A percentile compares a stretch with the other conserved stretches of the same genome.
Conservation (phyloP, 1,140 invertebrate genomes). For the Achatina immaculata region DNA sequence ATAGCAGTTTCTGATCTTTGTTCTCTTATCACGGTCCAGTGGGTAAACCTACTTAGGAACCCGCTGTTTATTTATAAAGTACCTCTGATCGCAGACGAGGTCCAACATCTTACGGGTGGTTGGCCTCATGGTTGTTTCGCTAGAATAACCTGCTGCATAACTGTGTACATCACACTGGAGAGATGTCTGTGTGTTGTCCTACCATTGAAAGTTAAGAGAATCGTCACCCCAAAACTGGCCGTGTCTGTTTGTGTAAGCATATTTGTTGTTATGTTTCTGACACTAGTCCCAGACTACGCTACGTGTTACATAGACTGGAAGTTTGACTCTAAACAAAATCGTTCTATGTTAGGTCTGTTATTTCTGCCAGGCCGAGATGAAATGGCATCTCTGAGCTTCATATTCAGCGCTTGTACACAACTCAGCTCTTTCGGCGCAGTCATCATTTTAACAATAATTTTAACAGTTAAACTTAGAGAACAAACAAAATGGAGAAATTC, state of each 20-base stretch:
- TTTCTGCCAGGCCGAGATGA: background rate
- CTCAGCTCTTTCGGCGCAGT: background rate
- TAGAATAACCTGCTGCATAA: conserved; percentile 6
- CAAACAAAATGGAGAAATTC: conserved; percentile 1
- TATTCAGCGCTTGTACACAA: background rate
- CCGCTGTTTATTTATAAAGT: background rate
- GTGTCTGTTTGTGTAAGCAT: background rate
- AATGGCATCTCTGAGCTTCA: background rate
- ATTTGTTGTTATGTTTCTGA: background rate
- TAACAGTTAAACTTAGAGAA: background rate
- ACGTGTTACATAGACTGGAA: background rate
- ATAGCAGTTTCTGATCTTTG: conserved; percentile 12
- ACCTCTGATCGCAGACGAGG: background rate
- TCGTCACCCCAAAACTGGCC: background rate
- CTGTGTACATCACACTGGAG: conserved; percentile 12
- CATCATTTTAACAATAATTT: background rate
- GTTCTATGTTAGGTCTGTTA: background rate
- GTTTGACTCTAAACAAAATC: background rate
- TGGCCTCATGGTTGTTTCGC: background rate
- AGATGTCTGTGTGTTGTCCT: conserved; percentile 23
- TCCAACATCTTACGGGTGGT: background rate
- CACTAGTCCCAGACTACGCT: background rate
- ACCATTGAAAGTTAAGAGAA: conserved; percentile 14
- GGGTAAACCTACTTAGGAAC: background rate
- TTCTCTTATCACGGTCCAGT: background rate